A percentile compares a stretch with the other conserved stretches of the same genome.
phyloP scores from a whole-genome alignment of 2,113 vertebrate genomes.

The Calcarius ornatus region DNA sequence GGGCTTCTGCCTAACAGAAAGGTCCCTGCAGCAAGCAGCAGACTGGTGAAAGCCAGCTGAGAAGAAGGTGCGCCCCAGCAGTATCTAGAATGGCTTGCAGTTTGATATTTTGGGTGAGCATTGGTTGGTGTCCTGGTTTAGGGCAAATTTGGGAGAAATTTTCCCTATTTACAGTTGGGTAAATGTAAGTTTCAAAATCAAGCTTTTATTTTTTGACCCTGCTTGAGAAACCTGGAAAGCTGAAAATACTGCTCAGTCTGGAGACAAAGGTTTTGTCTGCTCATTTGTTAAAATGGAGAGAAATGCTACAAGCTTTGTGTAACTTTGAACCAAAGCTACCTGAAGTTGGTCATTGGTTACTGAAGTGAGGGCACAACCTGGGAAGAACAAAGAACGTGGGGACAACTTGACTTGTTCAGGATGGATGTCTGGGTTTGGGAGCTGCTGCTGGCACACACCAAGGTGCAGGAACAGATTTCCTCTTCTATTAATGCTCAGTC shows the following conservation, averaged over 20 bases:
- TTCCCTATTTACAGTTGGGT: not conserved
- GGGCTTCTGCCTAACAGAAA: not conserved
- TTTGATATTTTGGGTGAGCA: too few relatives aligned
- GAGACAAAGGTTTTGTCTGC: not conserved
- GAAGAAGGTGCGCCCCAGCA: fast-evolving
- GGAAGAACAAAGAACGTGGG: not conserved
- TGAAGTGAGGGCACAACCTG: not conserved
- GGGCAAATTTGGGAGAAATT: not conserved
- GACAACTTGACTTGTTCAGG: not conserved
- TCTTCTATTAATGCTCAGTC: not conserved
- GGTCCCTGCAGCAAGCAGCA: not conserved
- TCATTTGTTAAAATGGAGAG: not conserved
- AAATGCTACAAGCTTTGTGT: not conserved
- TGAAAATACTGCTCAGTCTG: not conserved
- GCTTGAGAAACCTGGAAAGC: not conserved
- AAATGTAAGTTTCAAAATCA: not conserved
- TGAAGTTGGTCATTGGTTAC: fast-evolving
- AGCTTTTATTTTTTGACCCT: not conserved
- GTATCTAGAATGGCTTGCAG: not conserved
- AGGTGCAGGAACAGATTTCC: not conserved
- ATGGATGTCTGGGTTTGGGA: fast-evolving
- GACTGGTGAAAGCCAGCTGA: not conserved
- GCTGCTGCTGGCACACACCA: not conserved
- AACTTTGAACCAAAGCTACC: not conserved
- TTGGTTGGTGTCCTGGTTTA: not conserved